These are phyloP conservation scores for Synergus laeviventris DNA, from an alignment of 2,888 invertebrate genomes.

Conservation along the genomic window DNA sequence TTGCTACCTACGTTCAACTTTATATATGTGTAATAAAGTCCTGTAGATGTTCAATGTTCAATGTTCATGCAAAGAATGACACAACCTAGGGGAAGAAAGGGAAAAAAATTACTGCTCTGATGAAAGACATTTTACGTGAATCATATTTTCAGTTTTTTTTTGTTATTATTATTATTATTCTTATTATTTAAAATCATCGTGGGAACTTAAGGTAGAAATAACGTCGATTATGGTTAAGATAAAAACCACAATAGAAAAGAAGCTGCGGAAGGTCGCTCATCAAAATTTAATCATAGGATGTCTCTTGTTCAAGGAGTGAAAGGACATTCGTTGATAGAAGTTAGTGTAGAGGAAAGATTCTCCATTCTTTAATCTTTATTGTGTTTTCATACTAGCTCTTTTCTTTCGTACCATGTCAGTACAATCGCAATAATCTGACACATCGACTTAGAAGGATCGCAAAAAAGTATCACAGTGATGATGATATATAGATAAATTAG, in stretches of 20 bases:
- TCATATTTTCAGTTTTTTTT: conserved; percentile 21
- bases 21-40: neutral
- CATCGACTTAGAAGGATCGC: neutral
- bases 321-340: conserved; percentile 14
- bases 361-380: neutral
- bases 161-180: neutral
- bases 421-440: neutral
- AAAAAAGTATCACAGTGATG: neutral
- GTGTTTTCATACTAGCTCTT: neutral
- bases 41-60: neutral
- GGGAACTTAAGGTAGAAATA: neutral
- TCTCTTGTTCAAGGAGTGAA: conserved; percentile 1
- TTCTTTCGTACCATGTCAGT: neutral
- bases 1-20: neutral
- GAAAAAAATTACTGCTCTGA: conserved; percentile 28
- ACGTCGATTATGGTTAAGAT: neutral
- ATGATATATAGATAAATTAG: too few relatives aligned
- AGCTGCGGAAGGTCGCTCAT: conserved; percentile 31
- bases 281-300: conserved; percentile 34
- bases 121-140: conserved; percentile 22
- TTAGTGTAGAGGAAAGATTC: neutral
- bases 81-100: conserved; percentile 19
- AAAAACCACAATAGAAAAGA: conserved; percentile 9
- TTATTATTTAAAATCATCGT: neutral
- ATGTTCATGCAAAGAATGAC: conserved; percentile 7